Evolutionary conservation across 1,140 invertebrate genomes (phyloP).

Genomic region (Lepidurus couesii): DNA sequence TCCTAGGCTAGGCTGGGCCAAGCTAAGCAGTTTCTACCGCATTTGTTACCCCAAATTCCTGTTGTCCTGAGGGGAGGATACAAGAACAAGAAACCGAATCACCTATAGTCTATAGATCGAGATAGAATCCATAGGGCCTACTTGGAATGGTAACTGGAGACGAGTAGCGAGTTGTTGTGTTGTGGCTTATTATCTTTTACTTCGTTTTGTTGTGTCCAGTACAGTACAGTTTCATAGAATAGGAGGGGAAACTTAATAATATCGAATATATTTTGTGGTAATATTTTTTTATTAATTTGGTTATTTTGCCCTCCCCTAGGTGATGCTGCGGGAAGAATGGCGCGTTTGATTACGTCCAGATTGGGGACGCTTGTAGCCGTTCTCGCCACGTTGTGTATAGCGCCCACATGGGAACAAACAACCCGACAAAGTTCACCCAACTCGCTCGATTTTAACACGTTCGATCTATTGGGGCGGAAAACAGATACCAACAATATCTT

Average conservation of each 20-base stretch:
- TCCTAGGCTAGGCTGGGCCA: not conserved
- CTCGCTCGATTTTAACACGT: not conserved
- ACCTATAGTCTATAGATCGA: not conserved
- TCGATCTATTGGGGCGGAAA: not conserved
- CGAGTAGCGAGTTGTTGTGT: not conserved
- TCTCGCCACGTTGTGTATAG: not conserved
- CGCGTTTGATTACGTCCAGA: slow-evolving; percentile 9
- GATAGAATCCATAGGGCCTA: not conserved
- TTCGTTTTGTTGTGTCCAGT: not conserved
- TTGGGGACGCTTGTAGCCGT: not conserved
- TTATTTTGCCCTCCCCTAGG: not conserved
- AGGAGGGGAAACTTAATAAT: not conserved
- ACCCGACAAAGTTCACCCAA: slow-evolving; percentile 3
- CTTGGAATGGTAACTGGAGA: not conserved
- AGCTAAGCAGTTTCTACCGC: not conserved
- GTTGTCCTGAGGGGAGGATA: not conserved
- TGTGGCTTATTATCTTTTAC: not conserved
- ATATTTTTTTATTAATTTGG: not conserved
- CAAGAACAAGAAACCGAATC: not conserved
- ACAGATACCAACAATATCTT: slow-evolving; percentile 1
- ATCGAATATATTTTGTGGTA: not conserved
- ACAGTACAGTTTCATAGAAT: not conserved
- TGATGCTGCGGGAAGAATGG: slow-evolving; percentile 16
- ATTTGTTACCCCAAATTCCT: slow-evolving; percentile 3
- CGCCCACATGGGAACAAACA: not conserved